Evolutionary conservation across 2,888 invertebrate species (phyloP).

Genomic region (Microdon myrmicae): DNA sequence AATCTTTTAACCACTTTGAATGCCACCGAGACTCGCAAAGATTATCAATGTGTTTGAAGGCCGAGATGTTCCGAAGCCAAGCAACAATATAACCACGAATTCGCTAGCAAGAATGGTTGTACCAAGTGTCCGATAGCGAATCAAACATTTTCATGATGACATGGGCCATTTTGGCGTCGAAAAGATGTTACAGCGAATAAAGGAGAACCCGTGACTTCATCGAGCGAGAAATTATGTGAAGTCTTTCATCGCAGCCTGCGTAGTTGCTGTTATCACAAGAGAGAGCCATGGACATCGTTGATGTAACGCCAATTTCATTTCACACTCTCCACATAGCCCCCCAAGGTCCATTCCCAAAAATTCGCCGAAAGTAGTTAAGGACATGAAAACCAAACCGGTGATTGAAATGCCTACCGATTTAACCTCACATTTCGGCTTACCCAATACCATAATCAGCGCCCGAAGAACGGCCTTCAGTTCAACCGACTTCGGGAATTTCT

Average conservation of each 20-base stretch:
- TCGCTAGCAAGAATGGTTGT: conserved; percentile 34
- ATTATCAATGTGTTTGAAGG: no score
- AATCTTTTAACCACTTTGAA: no score
- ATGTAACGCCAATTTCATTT: conserved; percentile 33
- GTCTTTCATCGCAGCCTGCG: conserved; percentile 28
- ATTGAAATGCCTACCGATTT: conserved; percentile 14
- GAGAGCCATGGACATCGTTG: conserved; percentile 6
- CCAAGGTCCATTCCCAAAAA: conserved; percentile 26
- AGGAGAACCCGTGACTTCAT: conserved; percentile 37
- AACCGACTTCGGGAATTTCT: conserved; percentile 51
- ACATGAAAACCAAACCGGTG: conserved; percentile 17
- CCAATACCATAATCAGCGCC: conserved; percentile 53
- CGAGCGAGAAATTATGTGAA: conserved; percentile 38
- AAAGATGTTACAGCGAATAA: conserved; percentile 33
- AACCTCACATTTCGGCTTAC: conserved; percentile 49
- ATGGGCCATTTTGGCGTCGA: conserved; percentile 42
- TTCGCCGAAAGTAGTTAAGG: conserved; percentile 23
- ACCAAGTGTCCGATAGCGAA: conserved; percentile 31
- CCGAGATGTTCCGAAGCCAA: background rate
- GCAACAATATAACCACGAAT: background rate
- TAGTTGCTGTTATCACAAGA: conserved; percentile 36
- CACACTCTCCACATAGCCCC: conserved; percentile 38
- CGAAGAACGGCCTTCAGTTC: conserved; percentile 55
- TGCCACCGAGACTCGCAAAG: no score
- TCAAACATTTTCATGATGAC: conserved; percentile 41